phyloP scores from a whole-genome alignment of 2,113 vertebrate species.

The Pandion haliaetus region DNA sequence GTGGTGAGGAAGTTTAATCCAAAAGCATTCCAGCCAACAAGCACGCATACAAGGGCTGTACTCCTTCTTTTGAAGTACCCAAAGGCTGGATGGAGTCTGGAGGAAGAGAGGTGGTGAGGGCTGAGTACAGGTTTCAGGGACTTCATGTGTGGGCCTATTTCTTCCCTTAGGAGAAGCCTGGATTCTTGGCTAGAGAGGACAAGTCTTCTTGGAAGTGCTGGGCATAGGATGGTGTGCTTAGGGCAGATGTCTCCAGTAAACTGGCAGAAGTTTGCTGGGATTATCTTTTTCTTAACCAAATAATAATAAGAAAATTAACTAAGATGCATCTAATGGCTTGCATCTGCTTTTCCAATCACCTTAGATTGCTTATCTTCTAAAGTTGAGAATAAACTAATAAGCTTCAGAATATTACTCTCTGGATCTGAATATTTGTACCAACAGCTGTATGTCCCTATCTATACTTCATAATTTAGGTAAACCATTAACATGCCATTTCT shows the following conservation, averaged over 20 bases:
- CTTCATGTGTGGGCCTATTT: constrained; percentile 5
- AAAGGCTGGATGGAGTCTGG: neutral
- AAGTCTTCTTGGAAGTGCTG: neutral
- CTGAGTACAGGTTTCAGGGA: neutral
- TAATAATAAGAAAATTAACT: neutral
- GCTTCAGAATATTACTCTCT: neutral
- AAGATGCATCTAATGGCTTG: neutral
- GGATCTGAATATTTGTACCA: neutral
- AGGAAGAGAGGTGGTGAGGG: neutral
- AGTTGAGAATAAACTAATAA: neutral
- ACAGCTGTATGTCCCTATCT: neutral
- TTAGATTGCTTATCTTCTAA: neutral
- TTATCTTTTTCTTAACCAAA: constrained; percentile 20
- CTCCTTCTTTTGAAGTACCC: neutral
- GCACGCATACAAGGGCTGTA: neutral
- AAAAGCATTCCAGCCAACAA: neutral
- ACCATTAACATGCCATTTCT: neutral
- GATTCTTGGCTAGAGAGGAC: neutral
- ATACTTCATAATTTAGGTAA: neutral
- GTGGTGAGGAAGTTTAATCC: constrained; percentile 6
- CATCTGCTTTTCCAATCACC: neutral
- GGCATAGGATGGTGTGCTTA: neutral
- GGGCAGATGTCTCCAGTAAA: neutral
- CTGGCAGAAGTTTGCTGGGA: neutral
- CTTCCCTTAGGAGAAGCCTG: neutral